Conservation (phyloP, 2,888 invertebrate species). For the Campopleginae sp. region DNA sequence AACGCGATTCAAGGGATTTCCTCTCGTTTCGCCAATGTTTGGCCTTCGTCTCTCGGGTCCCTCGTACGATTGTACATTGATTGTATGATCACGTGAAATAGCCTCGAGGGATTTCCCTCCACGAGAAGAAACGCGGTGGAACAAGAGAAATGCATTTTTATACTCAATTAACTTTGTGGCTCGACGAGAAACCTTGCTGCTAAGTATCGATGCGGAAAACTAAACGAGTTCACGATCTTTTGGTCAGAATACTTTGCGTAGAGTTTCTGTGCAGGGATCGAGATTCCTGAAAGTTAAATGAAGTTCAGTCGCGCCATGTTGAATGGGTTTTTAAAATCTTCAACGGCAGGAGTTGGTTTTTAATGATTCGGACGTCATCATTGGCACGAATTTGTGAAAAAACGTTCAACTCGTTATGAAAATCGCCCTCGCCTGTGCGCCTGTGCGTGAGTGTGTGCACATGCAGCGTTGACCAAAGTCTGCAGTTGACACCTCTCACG, state of each 20-base stretch:
- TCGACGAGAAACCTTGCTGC: neutral
- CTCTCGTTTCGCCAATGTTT: conserved; percentile 9
- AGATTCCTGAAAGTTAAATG: too few relatives aligned
- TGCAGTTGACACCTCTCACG: conserved; percentile 76
- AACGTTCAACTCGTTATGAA: conserved; percentile 18
- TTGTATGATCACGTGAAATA: neutral
- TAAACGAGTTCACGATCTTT: neutral
- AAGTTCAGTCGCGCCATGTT: too few relatives aligned
- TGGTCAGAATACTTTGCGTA: neutral
- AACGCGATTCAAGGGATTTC: conserved; percentile 42
- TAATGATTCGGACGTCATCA: neutral
- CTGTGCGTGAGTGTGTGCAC: conserved; percentile 73
- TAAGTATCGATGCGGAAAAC: neutral
- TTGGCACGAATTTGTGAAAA: neutral
- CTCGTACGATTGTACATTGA: neutral
- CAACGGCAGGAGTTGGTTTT: neutral
- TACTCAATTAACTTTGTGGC: neutral
- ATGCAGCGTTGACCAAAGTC: conserved; percentile 70
- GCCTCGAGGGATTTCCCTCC: neutral
- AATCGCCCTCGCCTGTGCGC: conserved; percentile 71
- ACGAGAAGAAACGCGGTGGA: neutral
- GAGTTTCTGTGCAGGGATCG: too few relatives aligned
- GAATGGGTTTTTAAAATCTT: neutral
- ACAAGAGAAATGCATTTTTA: neutral
- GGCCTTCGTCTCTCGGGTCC: conserved; percentile 8